Evolutionary conservation across 2,797 vertebrate genomes (phyloP), one percentile per base, ranked within the genome.

Genomic region (Tangara arthus): DNA sequence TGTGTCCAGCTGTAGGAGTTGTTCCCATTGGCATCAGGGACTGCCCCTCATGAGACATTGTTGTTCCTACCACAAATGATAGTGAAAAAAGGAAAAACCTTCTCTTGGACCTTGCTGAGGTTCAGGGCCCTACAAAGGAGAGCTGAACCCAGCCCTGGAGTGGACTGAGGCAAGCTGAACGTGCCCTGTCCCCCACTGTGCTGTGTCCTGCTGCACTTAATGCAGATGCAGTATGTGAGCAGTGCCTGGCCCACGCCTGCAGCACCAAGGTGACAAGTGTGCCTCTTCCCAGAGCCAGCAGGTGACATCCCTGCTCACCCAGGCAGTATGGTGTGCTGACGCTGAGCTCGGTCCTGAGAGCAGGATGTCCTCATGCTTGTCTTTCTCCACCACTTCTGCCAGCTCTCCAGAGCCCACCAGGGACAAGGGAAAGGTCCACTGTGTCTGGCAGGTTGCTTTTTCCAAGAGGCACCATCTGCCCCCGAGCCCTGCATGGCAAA

Each of bases 111-210:
- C 26, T 89, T 0, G 0, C n/a, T 2, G 28, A 60, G 49, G n/a
- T 70, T 81, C 75, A n/a, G 28, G 46, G 46, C 35, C 23, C 8
- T n/a, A 3, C 15, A 55, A 4, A 69, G 32, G 65, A n/a, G 61
- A 59, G 68, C 46, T 66, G 49, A 56, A 41, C 3, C 9, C 19
- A 66, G 6, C 35, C 49, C 49, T 66, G 2, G 20, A 13, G 26
- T 65, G 59, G 44, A 59, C 27, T 30, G 20, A 52, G 32, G 32
- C 21, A 15, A 71, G 41, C 41, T 73, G 64, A 68, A 9, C 2
- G 0, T 39, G n/a, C 35, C 4, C 0, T 53, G 56, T 66, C 21
- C 9, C 50, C 32, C 0, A 0, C n/a, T 26, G 9, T 71, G 59
- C 53, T 24, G 0, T 20, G 57, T 75, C 23, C 55, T 7, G 3